Evolutionary conservation across 2,888 invertebrate species (phyloP).

Genomic region (Alloplasta piceator): DNA sequence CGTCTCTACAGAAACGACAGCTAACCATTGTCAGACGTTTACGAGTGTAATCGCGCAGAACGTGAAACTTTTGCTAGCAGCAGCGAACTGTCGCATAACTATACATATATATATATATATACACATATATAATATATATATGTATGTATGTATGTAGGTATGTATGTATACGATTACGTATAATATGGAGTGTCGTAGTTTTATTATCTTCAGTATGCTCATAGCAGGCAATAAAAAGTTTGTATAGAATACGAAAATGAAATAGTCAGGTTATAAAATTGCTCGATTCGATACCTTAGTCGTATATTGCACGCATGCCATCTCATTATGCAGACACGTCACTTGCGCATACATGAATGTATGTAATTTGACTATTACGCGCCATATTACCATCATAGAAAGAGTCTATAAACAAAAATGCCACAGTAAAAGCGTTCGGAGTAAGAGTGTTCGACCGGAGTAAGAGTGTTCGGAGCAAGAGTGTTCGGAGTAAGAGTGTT

Average conservation of each 20-base stretch:
- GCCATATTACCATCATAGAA: background rate
- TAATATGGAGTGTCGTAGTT: slow-evolving; percentile 36
- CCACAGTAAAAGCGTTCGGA: no score
- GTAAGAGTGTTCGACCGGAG: no score
- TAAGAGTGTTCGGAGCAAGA: no score
- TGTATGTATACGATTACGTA: background rate
- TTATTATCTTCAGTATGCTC: slow-evolving; percentile 54
- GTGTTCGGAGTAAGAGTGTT: no score
- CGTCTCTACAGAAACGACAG: slow-evolving; percentile 53
- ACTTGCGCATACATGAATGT: slow-evolving; percentile 28
- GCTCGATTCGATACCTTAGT: slow-evolving; percentile 39
- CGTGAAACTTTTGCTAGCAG: slow-evolving; percentile 62
- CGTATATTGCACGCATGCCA: slow-evolving; percentile 34
- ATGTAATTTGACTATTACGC: background rate
- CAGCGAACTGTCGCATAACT: slow-evolving; percentile 48
- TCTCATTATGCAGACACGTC: slow-evolving; percentile 27
- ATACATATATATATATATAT: slow-evolving; percentile 22
- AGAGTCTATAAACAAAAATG: no score
- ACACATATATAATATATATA: slow-evolving; percentile 28
- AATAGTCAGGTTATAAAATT: slow-evolving; percentile 34
- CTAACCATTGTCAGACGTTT: slow-evolving; percentile 66
- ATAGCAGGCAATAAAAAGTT: slow-evolving; percentile 53
- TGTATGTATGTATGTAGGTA: slow-evolving; percentile 3
- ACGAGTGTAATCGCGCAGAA: slow-evolving; percentile 65
- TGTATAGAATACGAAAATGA: slow-evolving; percentile 46